Percentiles rank a stretch among this genome's conserved stretches.
These are phyloP conservation scores for Hypsibius dujardini DNA, from an alignment of 1,140 invertebrate species.

Conservation along the genomic window DNA sequence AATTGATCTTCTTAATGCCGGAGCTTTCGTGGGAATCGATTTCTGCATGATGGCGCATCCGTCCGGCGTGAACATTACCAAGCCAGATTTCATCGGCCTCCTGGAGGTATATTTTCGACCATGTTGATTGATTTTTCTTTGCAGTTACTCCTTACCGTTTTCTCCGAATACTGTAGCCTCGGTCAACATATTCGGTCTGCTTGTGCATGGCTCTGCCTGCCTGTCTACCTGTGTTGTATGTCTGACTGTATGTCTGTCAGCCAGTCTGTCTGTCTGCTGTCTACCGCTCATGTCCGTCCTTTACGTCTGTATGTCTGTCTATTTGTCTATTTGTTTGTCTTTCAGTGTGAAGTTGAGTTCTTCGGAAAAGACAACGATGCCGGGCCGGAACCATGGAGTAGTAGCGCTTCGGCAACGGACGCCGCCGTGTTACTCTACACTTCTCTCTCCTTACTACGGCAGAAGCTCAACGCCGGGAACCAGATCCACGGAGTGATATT, in stretches of 20 bases:
- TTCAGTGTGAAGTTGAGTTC: neutral
- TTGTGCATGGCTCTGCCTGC: too few relatives aligned
- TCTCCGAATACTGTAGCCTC: too few relatives aligned
- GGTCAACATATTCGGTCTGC: too few relatives aligned
- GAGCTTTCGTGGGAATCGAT: neutral
- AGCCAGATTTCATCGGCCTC: neutral
- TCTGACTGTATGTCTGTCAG: too few relatives aligned
- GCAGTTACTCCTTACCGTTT: too few relatives aligned
- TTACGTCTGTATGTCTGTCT: too few relatives aligned
- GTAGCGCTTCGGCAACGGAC: neutral
- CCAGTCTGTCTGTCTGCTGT: too few relatives aligned
- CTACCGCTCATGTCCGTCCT: too few relatives aligned
- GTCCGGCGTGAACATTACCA: neutral
- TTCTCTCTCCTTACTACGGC: neutral
- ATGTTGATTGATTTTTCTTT: too few relatives aligned
- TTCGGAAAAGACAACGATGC: neutral
- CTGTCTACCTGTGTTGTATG: too few relatives aligned
- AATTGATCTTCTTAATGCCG: neutral
- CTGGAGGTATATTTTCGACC: neutral
- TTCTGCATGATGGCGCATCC: slow-evolving; percentile 5
- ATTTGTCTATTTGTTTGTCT: too few relatives aligned
- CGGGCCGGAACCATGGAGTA: neutral
- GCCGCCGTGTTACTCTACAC: neutral
- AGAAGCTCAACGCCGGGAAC: neutral
- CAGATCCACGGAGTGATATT: slow-evolving; percentile 1